Evolutionary conservation across 2,888 invertebrate genomes (phyloP).

Genomic region (Caenorhabditis uteleia): DNA sequence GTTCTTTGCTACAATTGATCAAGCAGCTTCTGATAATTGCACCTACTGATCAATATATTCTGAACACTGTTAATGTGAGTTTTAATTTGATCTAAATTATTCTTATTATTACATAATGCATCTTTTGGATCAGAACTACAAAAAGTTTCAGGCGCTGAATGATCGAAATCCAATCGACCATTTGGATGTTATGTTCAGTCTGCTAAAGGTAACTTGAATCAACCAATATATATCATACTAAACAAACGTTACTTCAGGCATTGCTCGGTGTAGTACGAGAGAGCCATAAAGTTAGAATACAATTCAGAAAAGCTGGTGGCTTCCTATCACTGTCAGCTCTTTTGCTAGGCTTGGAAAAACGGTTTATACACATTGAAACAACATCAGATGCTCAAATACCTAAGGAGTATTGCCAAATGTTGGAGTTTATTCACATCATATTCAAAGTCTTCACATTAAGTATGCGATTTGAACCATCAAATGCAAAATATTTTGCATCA

Average conservation of each 20-base stretch:
- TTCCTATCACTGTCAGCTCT: constrained; percentile 97
- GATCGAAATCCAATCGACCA: constrained; percentile 44
- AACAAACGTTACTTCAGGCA: too few relatives aligned
- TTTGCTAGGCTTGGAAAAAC: constrained; percentile 86
- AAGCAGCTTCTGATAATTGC: constrained; percentile 85
- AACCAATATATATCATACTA: too few relatives aligned
- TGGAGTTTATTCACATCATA: constrained; percentile 63
- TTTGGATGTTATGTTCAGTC: constrained; percentile 33
- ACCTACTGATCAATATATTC: constrained; percentile 60
- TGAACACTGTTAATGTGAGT: constrained; percentile 51
- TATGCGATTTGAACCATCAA: constrained; percentile 98
- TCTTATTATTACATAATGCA: too few relatives aligned
- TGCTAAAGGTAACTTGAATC: too few relatives aligned
- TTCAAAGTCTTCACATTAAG: constrained; percentile 80
- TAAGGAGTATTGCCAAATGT: constrained; percentile 38
- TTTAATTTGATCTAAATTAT: too few relatives aligned
- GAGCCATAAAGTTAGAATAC: constrained; percentile 92
- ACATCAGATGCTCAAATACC: constrained; percentile 17
- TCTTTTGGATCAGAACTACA: neutral
- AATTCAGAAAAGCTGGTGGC: constrained; percentile 95
- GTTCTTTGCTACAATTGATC: constrained; percentile 72
- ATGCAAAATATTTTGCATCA: constrained; percentile 95
- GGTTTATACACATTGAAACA: constrained; percentile 19
- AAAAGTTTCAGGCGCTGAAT: constrained; percentile 45
- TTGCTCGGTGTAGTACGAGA: constrained; percentile 78